Base-by-base conservation (phyloP, 1,140 invertebrate species). In the Aphidius ervi region DNA sequence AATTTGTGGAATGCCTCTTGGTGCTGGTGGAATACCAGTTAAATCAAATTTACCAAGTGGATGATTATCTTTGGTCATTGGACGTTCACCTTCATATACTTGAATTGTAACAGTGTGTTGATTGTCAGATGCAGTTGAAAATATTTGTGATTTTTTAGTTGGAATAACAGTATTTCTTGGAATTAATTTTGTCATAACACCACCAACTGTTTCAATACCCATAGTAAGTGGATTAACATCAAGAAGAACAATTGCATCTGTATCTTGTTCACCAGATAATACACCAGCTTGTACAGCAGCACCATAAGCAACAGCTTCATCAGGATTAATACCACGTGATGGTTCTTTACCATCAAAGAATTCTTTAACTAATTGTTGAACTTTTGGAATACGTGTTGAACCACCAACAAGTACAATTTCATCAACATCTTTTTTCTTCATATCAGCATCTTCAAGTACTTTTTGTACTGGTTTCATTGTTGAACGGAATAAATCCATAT, bases 61-160 rank as follows among this genome's bases (percentile, higher is more conserved):
- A 82, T 99, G 96, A 79, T 99, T 99, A 76, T 99, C 97, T 81
- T 99, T 99, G 62, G 97, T 99, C 97, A 99, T 98, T 40, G 97
- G 94, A 74, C 97, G 88, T 82, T 99, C 97, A 72, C 97, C 95
- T 82, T 98, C 95, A 75, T 89, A 97, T 0, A 97, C 94, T 81
- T 98, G 95, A 75, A 99, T 99, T 46, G 96, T 98, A 6, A 99
- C 97, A 23, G 96, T 98, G 80, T 97, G 94, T 75, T 99, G 97
- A 76, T 99, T 99, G 74, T 99, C 97, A 16, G 94, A 94, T 48
- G 97, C 97, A 8, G 97, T 99, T 1, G 95, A 98, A 87, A 99
- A 99, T 68, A 99, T 96, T 76, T 99, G 97, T 5, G 95, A 97
- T 76, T 99, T 99, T 83, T 99, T 99, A n/a, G 97, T 99, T 16